These are phyloP conservation scores for Magallana ariakensis DNA, from an alignment of 1,140 invertebrate genomes.

Conservation along the genomic window DNA sequence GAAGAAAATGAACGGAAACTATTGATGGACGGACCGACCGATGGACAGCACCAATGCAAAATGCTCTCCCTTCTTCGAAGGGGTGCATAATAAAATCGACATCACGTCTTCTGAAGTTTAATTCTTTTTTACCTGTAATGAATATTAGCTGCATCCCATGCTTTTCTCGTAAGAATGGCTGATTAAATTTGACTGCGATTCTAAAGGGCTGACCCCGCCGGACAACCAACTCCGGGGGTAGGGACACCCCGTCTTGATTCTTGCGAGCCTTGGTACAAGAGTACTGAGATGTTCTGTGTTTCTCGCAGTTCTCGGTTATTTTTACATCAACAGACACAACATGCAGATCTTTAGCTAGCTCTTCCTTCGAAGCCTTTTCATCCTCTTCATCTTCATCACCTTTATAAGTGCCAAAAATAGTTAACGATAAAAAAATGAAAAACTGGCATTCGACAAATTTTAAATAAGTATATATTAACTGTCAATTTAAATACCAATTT, in stretches of 20 bases:
- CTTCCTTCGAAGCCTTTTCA: not conserved
- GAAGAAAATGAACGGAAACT: too few species aligned
- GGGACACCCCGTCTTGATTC: conserved; percentile 71
- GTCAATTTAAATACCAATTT: too few species aligned
- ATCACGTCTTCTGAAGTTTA: not conserved
- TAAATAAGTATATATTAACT: too few species aligned
- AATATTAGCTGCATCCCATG: not conserved
- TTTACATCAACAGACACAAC: conserved; percentile 50
- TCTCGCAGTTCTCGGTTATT: conserved; percentile 57
- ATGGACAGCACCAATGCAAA: too few species aligned
- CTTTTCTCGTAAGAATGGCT: conserved; percentile 68
- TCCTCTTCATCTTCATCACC: not conserved
- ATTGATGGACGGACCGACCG: too few species aligned
- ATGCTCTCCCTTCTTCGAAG: too few species aligned
- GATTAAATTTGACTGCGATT: conserved; percentile 86
- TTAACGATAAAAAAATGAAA: too few species aligned
- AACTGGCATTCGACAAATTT: too few species aligned
- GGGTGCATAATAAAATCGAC: too few species aligned
- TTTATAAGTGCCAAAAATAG: not conserved
- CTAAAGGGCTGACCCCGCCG: conserved; percentile 90
- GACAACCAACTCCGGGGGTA: conserved; percentile 85
- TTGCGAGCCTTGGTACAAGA: conserved; percentile 84
- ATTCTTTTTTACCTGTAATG: not conserved
- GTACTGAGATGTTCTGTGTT: conserved; percentile 88
- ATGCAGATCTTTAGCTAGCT: conserved; percentile 12